A percentile compares a stretch with the other conserved stretches of the same genome.
Evolutionary conservation across 1,140 invertebrate species (phyloP).

Genomic region (Atta cephalotes): DNA sequence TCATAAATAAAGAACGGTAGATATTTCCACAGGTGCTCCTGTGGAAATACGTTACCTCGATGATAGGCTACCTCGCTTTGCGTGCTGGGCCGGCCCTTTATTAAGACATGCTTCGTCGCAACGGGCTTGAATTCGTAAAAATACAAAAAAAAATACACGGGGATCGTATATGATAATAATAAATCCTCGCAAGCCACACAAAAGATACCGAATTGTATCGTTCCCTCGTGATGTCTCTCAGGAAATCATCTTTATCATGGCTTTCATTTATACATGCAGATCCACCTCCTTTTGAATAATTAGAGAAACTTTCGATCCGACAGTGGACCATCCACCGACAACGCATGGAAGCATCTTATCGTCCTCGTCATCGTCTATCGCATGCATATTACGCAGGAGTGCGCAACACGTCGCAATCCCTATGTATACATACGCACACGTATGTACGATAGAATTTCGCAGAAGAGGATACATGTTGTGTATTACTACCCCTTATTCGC

Average conservation of each 20-base stretch:
- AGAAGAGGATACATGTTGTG: neutral
- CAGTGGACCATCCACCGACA: neutral
- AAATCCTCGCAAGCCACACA: neutral
- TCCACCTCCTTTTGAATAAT: constrained; percentile 4
- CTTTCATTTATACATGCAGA: neutral
- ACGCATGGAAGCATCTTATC: neutral
- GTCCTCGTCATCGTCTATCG: neutral
- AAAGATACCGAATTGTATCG: neutral
- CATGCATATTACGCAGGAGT: constrained; percentile 40
- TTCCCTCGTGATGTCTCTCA: constrained; percentile 8
- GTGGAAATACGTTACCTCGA: neutral
- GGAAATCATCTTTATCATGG: constrained; percentile 32
- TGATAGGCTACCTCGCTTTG: neutral
- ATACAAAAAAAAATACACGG: neutral
- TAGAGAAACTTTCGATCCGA: neutral
- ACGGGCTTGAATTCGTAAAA: constrained; percentile 40
- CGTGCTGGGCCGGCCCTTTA: constrained; percentile 20
- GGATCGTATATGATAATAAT: neutral
- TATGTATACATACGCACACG: neutral
- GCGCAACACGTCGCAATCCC: constrained; percentile 42
- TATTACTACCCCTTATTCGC: neutral
- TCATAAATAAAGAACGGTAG: constrained; percentile 25
- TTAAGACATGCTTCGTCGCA: neutral
- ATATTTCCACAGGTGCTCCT: neutral
- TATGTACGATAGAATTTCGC: neutral